These are phyloP conservation scores for Rotaria sp. DNA, from an alignment of 2,888 invertebrate genomes.

Conservation along the genomic window DNA sequence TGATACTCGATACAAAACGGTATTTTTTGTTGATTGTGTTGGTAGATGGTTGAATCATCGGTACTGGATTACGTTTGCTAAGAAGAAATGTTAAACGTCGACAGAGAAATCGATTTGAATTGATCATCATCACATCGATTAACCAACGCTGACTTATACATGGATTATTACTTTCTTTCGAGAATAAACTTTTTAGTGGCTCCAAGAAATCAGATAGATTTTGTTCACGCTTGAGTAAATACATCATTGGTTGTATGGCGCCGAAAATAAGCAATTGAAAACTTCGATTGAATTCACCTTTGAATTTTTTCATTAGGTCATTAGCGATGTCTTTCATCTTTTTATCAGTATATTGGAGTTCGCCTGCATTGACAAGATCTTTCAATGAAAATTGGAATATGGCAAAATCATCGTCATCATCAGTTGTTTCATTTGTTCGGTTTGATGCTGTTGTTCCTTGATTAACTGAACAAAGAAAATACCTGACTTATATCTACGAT, in stretches of 20 bases:
- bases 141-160: neutral
- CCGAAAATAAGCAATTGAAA: neutral
- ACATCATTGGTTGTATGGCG: neutral
- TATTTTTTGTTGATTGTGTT: neutral
- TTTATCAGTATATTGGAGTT: neutral
- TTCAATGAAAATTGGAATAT: no score
- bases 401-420: no score
- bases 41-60: neutral
- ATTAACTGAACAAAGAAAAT: no score
- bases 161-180: neutral
- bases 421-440: no score
- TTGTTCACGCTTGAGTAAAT: slow-evolving; percentile 10
- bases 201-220: neutral
- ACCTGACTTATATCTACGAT: no score
- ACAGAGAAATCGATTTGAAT: neutral
- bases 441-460: no score
- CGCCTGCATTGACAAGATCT: neutral
- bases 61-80: neutral
- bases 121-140: neutral
- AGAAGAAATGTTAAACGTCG: neutral
- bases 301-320: neutral
- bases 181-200: neutral
- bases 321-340: neutral
- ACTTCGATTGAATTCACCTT: neutral
- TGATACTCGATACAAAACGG: neutral